Percentiles rank a stretch among this genome's conserved stretches.
Conservation (phyloP, 1,140 invertebrate species). For the Drosophila ambigua region DNA sequence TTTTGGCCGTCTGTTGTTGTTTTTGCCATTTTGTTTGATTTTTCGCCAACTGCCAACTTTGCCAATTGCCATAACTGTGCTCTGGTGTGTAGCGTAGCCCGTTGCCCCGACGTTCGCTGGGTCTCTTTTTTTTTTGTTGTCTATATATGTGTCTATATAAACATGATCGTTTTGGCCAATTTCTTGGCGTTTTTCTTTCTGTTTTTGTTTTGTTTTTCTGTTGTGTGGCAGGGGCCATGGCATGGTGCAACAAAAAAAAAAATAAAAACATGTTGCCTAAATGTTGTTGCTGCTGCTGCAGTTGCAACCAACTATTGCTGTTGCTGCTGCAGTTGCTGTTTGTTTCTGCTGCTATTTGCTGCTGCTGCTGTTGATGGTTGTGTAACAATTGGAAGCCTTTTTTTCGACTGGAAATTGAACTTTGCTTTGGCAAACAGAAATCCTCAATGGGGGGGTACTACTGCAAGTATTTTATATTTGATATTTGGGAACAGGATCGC, state of each 20-base stretch:
- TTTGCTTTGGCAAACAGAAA: constrained; percentile 19
- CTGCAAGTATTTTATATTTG: too few relatives aligned
- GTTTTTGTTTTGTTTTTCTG: constrained; percentile 27
- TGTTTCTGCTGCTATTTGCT: constrained; percentile 5
- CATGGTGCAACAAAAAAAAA: constrained; percentile 39
- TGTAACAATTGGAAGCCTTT: constrained; percentile 65
- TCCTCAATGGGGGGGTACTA: too few relatives aligned
- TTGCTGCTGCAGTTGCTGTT: neutral
- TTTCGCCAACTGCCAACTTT: constrained; percentile 63
- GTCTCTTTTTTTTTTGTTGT: constrained; percentile 7
- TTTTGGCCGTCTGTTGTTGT: constrained; percentile 49
- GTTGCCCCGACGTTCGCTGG: constrained; percentile 20
- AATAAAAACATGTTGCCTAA: constrained; percentile 61
- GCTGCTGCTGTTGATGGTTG: constrained; percentile 41
- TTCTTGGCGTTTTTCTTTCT: constrained; percentile 41
- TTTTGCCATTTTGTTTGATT: constrained; percentile 68
- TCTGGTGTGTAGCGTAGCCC: constrained; percentile 13
- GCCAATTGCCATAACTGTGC: constrained; percentile 68
- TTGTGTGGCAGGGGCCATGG: constrained; percentile 28
- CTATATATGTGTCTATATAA: constrained; percentile 73
- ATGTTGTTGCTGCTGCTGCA: constrained; percentile 47
- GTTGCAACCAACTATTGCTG: constrained; percentile 26
- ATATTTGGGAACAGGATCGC: too few relatives aligned
- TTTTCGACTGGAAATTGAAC: constrained; percentile 34
- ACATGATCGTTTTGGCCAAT: constrained; percentile 79